Conservation (phyloP, 1,140 invertebrate genomes). For the Heliconius eleuchia region DNA sequence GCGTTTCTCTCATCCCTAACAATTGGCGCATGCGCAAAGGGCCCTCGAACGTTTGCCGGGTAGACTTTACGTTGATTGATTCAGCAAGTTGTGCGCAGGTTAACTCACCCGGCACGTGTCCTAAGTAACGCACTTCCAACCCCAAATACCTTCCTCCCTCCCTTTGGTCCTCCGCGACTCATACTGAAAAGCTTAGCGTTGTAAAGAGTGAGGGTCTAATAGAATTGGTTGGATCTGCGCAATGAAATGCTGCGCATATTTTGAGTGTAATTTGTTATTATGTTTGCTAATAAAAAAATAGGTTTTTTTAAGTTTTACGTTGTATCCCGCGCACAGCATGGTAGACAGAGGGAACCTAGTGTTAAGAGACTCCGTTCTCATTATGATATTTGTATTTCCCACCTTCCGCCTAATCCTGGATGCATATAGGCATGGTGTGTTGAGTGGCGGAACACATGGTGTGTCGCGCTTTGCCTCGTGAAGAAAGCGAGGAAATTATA, state of each 20-base stretch:
- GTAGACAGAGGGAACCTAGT: too few relatives aligned
- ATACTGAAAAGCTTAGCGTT: slow-evolving; percentile 19
- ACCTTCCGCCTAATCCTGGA: too few relatives aligned
- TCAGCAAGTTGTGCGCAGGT: slow-evolving; percentile 76
- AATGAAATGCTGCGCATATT: slow-evolving; percentile 6
- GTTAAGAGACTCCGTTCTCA: too few relatives aligned
- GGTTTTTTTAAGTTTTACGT: too few relatives aligned
- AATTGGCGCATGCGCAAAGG: slow-evolving; percentile 60
- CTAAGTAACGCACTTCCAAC: slow-evolving; percentile 60
- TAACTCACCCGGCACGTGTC: slow-evolving; percentile 68
- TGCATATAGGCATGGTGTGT: too few relatives aligned
- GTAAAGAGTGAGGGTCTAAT: slow-evolving; percentile 18
- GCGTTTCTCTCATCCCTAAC: slow-evolving; percentile 48
- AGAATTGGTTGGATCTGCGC: slow-evolving; percentile 36
- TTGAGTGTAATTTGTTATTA: neutral
- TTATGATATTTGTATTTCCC: rapidly evolving
- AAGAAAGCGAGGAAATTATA: too few relatives aligned
- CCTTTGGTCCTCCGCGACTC: slow-evolving; percentile 31
- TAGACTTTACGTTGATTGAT: slow-evolving; percentile 75
- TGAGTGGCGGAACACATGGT: too few relatives aligned
- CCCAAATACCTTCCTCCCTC: slow-evolving; percentile 47
- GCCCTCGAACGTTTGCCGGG: slow-evolving; percentile 57
- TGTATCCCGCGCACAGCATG: too few relatives aligned
- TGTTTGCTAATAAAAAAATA: neutral
- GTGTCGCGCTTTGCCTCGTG: too few relatives aligned